Evolutionary conservation across 1,140 invertebrate species (phyloP), one percentile per base, ranked within the genome.

Genomic region (Drosophila nannoptera): DNA sequence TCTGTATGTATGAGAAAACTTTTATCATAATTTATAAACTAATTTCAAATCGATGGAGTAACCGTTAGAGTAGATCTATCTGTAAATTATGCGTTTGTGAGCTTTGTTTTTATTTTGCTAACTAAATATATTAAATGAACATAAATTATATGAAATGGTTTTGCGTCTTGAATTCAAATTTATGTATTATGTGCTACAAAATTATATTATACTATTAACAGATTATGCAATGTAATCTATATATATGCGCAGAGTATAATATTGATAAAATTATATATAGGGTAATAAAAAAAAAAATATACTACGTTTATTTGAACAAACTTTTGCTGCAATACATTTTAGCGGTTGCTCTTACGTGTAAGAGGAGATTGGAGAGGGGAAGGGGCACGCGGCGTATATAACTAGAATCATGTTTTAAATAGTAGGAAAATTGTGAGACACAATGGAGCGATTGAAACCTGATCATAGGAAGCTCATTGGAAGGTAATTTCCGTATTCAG

Each of bases 51-150:
- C 54, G 74, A 67, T 63, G 49, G 60, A 71, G 63, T 76, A 72
- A 56, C 61, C 68, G 65, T 22, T 2, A 22, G 22, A 22, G 3
- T 83, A 83, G 59, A 55, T 60, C 61, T 86, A 80, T 80, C 48
- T 80, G 77, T 84, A 84, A 84, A 84, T 80, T 84, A 86, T 69
- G 71, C 61, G 65, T 78, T 66, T 71, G 56, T 68, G 45, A 64
- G 59, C 60, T 36, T 61, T 31, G 36, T 52, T 75, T 72, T 62
- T 60, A 65, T 75, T 80, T 76, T 63, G 78, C 75, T 74, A 71
- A 78, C 49, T 61, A 64, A 50, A 56, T 54, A 62, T 36, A 62
- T 36, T 67, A 75, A 78, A 77, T 38, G 62, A 74, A 52, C 7
- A 43, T 70, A 73, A 48, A 58, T 65, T 58, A 72, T 53, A 72